These are phyloP conservation scores for Calyptommatus sinebrachiatus DNA, from an alignment of 2,113 vertebrate species.

Conservation along the genomic window DNA sequence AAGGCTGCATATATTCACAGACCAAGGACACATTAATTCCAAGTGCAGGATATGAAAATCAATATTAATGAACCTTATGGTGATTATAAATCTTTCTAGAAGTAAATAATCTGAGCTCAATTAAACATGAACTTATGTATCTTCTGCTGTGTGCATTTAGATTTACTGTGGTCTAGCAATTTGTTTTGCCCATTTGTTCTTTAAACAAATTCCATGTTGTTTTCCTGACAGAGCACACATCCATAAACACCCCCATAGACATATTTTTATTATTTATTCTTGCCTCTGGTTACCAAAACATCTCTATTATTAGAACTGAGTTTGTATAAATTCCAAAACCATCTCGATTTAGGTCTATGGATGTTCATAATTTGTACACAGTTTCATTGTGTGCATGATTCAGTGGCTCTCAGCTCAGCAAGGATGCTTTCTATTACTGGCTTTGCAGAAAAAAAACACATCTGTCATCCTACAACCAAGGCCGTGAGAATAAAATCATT, in stretches of 20 bases:
- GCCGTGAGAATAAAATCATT: too few relatives aligned
- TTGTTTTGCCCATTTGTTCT: rapidly evolving
- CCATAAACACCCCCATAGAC: too few relatives aligned
- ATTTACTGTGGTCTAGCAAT: constrained; percentile 32
- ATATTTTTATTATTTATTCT: constrained; percentile 19
- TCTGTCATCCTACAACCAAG: too few relatives aligned
- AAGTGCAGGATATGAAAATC: constrained; percentile 56
- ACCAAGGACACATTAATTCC: constrained; percentile 48
- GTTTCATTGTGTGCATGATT: not conserved
- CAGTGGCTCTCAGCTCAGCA: not conserved
- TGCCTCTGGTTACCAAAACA: constrained; percentile 35
- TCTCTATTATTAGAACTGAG: constrained; percentile 32
- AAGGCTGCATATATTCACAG: constrained; percentile 42
- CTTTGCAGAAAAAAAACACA: not conserved
- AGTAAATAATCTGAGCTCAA: constrained; percentile 58
- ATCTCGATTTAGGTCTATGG: constrained; percentile 34
- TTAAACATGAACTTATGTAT: constrained; percentile 55
- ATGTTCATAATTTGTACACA: constrained; percentile 8
- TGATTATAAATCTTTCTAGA: constrained; percentile 47
- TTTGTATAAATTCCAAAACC: constrained; percentile 32
- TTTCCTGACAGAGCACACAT: not conserved
- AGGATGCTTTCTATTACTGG: not conserved
- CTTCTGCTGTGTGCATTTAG: constrained; percentile 30
- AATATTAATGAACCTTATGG: constrained; percentile 52
- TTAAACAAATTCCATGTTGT: constrained; percentile 8